Evolutionary conservation across 2,888 invertebrate species (phyloP).

Genomic region (Sepioteuthis lessoniana): DNA sequence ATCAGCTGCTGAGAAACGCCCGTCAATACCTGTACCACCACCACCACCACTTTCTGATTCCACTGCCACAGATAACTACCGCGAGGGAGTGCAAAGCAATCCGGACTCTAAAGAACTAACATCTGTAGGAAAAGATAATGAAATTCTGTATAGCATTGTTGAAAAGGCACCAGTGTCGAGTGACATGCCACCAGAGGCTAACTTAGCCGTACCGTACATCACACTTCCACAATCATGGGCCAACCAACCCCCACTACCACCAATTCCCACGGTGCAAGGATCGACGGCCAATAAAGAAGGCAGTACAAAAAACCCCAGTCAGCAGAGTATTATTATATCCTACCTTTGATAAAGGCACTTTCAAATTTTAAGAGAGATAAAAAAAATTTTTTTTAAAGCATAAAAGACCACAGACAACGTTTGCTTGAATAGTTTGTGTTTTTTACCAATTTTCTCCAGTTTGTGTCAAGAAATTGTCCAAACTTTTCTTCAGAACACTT

Average conservation of each 20-base stretch:
- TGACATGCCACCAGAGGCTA: neutral
- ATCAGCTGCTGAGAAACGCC: neutral
- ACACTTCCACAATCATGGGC: neutral
- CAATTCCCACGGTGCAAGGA: neutral
- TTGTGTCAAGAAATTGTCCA: too few species aligned
- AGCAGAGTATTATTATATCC: constrained; percentile 38
- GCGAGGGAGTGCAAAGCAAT: neutral
- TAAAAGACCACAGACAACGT: too few species aligned
- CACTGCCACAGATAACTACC: neutral
- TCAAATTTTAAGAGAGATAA: too few species aligned
- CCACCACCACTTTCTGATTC: neutral
- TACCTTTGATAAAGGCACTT: neutral
- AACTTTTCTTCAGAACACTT: too few species aligned
- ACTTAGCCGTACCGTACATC: neutral
- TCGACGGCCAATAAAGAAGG: neutral
- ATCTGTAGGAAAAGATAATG: neutral
- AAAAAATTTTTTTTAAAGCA: too few species aligned
- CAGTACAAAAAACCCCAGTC: neutral
- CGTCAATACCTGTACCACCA: neutral
- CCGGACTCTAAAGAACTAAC: neutral
- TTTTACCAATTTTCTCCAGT: too few species aligned
- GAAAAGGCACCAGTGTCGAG: neutral
- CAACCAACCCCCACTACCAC: neutral
- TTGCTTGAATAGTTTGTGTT: too few species aligned
- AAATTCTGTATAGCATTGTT: neutral